These are phyloP conservation scores for Mobula birostris DNA, from an alignment of 2,113 vertebrate genomes.

Conservation along the genomic window DNA sequence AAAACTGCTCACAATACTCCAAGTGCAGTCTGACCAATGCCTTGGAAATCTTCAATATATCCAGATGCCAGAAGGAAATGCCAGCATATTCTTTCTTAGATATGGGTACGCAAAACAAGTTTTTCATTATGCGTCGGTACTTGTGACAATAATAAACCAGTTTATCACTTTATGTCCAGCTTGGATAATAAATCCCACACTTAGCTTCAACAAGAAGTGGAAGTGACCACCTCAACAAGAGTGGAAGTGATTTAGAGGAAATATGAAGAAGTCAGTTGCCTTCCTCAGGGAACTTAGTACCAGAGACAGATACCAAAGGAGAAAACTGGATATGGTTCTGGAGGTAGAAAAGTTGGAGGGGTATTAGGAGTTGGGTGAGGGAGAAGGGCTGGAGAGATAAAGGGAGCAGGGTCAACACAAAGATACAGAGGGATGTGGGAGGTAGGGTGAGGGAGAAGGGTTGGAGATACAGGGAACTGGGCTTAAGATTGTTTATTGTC, in stretches of 20 bases:
- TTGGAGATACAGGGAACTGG: background rate
- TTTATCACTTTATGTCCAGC: too few relatives aligned
- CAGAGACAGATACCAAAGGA: background rate
- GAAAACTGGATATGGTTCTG: background rate
- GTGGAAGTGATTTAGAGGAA: background rate
- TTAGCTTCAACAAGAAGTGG: background rate
- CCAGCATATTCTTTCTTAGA: too few relatives aligned
- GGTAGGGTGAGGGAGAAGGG: background rate
- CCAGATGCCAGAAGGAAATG: too few relatives aligned
- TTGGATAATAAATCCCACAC: too few relatives aligned
- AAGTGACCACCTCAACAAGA: background rate
- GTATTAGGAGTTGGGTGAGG: background rate
- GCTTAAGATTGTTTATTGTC: too few relatives aligned
- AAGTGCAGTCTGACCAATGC: too few relatives aligned
- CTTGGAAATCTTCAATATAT: too few relatives aligned
- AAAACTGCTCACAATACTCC: too few relatives aligned
- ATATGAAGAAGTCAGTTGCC: background rate
- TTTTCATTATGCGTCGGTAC: too few relatives aligned
- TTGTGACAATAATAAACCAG: too few relatives aligned
- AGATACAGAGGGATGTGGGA: background rate
- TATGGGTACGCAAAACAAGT: too few relatives aligned
- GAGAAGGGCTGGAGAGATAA: background rate
- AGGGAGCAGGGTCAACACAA: background rate
- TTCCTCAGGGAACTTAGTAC: background rate
- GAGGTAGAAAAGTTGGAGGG: background rate